Conservation (phyloP, 2,888 invertebrate species). For the Luperina testacea region DNA sequence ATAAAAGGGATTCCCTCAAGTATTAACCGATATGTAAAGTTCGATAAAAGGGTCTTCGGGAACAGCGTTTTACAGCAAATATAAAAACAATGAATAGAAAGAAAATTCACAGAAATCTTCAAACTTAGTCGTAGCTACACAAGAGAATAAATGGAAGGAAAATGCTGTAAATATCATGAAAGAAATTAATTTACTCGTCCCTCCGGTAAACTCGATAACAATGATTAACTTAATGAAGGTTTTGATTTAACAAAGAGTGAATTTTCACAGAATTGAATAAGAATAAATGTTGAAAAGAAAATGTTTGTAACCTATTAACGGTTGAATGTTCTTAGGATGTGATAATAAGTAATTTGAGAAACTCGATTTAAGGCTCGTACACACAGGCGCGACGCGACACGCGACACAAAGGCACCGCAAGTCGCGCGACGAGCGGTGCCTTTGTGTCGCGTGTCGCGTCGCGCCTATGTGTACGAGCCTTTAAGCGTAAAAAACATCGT, state of each 20-base stretch:
- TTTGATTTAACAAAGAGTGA: conserved; percentile 21
- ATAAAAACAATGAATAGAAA: conserved; percentile 42
- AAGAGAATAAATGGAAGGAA: conserved; percentile 12
- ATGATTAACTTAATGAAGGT: conserved; percentile 25
- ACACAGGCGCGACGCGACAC: too few species aligned
- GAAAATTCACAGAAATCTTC: conserved; percentile 18
- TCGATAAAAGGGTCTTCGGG: conserved; percentile 19
- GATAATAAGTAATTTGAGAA: conserved; percentile 23
- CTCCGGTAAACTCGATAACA: conserved; percentile 21
- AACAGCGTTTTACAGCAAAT: conserved; percentile 35
- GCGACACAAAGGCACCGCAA: too few species aligned
- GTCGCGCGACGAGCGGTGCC: too few species aligned
- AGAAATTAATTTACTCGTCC: conserved; percentile 23
- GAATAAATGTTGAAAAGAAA: conserved; percentile 11
- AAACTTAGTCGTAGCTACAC: conserved; percentile 5
- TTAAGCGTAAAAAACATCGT: conserved; percentile 11
- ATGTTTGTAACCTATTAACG: background rate
- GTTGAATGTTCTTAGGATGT: conserved; percentile 10
- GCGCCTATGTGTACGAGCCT: too few species aligned
- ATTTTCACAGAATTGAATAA: conserved; percentile 5
- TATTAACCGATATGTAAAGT: conserved; percentile 46
- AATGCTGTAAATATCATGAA: conserved; percentile 35
- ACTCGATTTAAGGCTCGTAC: conserved; percentile 17
- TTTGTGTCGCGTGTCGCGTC: too few species aligned
- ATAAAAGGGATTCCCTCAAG: conserved; percentile 49